Percentiles rank a stretch among this genome's conserved stretches.
phyloP scores from a whole-genome alignment of 2,888 invertebrate genomes.

The Cheiracanthium punctorium region DNA sequence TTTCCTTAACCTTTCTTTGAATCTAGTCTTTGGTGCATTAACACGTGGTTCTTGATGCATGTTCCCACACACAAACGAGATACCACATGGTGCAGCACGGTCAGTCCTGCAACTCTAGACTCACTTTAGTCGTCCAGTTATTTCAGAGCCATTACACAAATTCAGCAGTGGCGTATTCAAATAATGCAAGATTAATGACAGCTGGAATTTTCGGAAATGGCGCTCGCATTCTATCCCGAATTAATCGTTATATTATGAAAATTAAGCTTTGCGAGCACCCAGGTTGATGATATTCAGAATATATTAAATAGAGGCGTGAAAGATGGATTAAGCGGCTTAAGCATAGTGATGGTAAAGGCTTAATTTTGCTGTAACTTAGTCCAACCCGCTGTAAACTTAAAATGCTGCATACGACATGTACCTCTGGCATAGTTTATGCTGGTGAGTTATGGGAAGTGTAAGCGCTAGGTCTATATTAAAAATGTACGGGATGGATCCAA shows the following conservation, averaged over 20 bases:
- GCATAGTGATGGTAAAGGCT: conserved; percentile 19
- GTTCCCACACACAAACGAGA: neutral
- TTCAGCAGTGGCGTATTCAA: conserved; percentile 50
- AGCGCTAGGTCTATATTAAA: too few species aligned
- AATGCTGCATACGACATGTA: neutral
- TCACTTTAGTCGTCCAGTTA: conserved; percentile 2
- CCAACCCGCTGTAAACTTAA: conserved; percentile 26
- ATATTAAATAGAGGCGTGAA: conserved; percentile 48
- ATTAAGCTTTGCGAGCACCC: conserved; percentile 43
- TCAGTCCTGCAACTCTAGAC: neutral
- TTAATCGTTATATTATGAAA: conserved; percentile 64
- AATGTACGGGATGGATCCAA: too few species aligned
- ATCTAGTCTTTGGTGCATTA: neutral
- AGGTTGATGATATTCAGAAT: conserved; percentile 58
- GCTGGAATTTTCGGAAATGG: conserved; percentile 35
- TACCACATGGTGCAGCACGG: neutral
- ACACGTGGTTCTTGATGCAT: neutral
- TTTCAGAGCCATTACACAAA: conserved; percentile 27
- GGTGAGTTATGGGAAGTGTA: too few species aligned
- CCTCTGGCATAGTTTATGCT: too few species aligned
- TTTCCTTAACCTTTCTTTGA: neutral
- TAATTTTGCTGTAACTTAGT: conserved; percentile 28
- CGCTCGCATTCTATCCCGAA: conserved; percentile 40
- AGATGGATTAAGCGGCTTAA: conserved; percentile 51
- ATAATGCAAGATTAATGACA: conserved; percentile 53